Evolutionary conservation across 2,888 invertebrate species (phyloP).

Genomic region (Tholera decimalis): DNA sequence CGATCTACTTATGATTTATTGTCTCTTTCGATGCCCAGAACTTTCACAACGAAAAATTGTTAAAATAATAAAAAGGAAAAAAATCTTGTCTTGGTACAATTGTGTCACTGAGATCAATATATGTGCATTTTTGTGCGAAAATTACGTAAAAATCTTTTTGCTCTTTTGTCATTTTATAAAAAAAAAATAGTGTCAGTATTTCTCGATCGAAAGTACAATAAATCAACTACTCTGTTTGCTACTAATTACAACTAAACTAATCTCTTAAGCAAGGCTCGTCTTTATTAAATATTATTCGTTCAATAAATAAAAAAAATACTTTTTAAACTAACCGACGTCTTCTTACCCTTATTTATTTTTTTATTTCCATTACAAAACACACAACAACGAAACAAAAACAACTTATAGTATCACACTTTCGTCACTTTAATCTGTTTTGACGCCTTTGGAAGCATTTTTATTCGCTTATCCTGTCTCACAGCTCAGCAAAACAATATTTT

Average conservation of each 20-base stretch:
- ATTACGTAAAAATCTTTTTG: constrained; percentile 50
- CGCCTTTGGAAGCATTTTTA: constrained; percentile 86
- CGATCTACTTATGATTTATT: constrained; percentile 81
- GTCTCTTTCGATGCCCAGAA: constrained; percentile 79
- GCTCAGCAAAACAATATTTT: constrained; percentile 86
- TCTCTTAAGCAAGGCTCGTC: constrained; percentile 90
- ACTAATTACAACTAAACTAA: constrained; percentile 89
- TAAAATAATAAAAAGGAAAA: constrained; percentile 54
- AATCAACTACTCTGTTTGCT: constrained; percentile 76
- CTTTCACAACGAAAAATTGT: constrained; percentile 43
- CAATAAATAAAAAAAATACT: constrained; percentile 84
- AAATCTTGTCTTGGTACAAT: constrained; percentile 53
- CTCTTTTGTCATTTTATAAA: constrained; percentile 49
- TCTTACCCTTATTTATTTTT: constrained; percentile 80
- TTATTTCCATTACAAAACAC: constrained; percentile 88
- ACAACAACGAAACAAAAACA: constrained; percentile 90
- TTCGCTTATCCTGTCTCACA: constrained; percentile 83
- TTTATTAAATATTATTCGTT: constrained; percentile 89
- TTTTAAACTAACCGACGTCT: constrained; percentile 82
- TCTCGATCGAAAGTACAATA: constrained; percentile 72
- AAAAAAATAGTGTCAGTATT: constrained; percentile 55
- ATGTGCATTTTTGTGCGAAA: constrained; percentile 56
- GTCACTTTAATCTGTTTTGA: constrained; percentile 83
- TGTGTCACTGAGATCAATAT: constrained; percentile 68
- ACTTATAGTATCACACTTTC: constrained; percentile 90